These are phyloP conservation scores for Carlito syrichta DNA, from an alignment of 2,113 vertebrate species.

Conservation along the genomic window DNA sequence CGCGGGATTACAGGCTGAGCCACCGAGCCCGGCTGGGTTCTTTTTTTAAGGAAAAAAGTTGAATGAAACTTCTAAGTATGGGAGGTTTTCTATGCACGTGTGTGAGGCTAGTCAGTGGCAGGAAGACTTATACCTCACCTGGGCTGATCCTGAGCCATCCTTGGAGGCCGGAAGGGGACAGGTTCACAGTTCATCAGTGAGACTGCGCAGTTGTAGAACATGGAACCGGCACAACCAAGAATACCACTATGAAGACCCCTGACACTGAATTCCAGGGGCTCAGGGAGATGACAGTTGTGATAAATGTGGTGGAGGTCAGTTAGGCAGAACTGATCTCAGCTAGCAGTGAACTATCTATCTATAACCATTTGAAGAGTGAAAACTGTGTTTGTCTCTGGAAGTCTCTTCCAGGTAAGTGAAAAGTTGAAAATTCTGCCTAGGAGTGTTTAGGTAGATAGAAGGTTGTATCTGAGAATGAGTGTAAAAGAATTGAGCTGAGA, in stretches of 20 bases:
- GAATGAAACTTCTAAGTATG: background rate
- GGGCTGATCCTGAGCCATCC: background rate
- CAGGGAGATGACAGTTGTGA: background rate
- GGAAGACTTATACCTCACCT: background rate
- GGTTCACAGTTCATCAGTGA: background rate
- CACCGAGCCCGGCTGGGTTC: background rate
- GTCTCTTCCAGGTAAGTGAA: conserved; percentile 18
- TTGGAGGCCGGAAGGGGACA: background rate
- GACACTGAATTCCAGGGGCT: background rate
- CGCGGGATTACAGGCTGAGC: background rate
- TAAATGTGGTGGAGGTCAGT: background rate
- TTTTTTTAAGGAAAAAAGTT: conserved; percentile 35
- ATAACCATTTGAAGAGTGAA: background rate
- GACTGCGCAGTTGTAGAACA: background rate
- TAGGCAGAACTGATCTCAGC: background rate
- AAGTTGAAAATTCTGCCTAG: background rate
- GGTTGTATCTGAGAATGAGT: background rate
- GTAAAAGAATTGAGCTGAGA: background rate
- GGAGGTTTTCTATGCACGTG: background rate
- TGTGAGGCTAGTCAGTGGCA: background rate
- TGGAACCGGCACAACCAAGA: background rate
- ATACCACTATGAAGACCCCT: background rate
- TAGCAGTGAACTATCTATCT: background rate
- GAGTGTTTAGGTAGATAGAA: background rate
- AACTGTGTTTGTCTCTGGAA: background rate